A percentile compares a stretch with the other conserved stretches of the same genome.
phyloP scores from a whole-genome alignment of 2,888 invertebrate genomes.

The Tetragonisca angustula region DNA sequence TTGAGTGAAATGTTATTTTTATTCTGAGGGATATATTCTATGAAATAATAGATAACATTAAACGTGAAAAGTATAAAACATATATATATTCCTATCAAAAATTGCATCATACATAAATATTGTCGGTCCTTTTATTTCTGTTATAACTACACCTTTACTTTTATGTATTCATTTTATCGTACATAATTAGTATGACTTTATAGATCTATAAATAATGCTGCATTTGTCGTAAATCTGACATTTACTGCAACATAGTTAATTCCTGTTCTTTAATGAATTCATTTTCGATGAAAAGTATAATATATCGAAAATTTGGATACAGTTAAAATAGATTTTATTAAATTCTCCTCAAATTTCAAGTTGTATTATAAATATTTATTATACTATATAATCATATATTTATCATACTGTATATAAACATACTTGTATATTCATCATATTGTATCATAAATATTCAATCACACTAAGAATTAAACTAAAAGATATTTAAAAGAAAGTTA shows the following conservation, averaged over 20 bases:
- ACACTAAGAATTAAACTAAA: no score
- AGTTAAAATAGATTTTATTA: not conserved
- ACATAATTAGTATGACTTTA: not conserved
- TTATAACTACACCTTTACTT: not conserved
- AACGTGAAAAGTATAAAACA: not conserved
- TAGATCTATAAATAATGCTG: not conserved
- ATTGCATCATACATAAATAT: not conserved
- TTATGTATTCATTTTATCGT: not conserved
- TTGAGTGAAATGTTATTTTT: constrained; percentile 23
- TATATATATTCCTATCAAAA: not conserved
- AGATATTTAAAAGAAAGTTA: no score
- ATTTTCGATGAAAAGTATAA: not conserved
- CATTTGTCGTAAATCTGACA: not conserved
- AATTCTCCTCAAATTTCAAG: not conserved
- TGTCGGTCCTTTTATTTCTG: not conserved
- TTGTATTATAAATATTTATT: not conserved
- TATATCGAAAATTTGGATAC: not conserved
- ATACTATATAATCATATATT: no score
- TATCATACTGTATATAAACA: no score
- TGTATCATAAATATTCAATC: no score
- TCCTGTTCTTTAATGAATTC: not conserved
- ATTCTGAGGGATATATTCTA: not conserved
- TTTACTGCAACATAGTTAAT: not conserved
- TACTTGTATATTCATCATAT: no score
- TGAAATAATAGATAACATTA: not conserved